phyloP scores from a whole-genome alignment of 1,140 invertebrate genomes.

The Drosophila insularis region DNA sequence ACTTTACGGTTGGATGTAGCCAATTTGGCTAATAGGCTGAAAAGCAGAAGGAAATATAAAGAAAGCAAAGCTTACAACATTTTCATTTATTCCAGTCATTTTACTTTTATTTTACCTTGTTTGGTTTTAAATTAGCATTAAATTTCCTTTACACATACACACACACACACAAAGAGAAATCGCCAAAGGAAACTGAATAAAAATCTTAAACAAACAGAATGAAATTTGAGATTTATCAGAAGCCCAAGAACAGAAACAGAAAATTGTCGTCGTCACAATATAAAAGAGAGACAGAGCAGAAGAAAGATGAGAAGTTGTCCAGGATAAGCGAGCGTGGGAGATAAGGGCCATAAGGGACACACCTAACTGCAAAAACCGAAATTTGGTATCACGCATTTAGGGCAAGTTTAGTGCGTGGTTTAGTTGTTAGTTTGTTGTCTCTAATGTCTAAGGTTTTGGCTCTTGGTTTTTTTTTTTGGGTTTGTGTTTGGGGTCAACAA shows the following conservation, averaged over 20 bases:
- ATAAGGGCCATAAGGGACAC: not conserved
- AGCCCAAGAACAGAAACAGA: slow-evolving; percentile 3
- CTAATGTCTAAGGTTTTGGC: slow-evolving; percentile 4
- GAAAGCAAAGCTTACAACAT: not conserved
- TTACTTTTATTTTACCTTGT: slow-evolving; percentile 32
- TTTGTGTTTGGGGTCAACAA: slow-evolving; percentile 7
- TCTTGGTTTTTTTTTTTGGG: not conserved
- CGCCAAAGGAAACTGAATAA: slow-evolving; percentile 25
- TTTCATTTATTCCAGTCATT: slow-evolving; percentile 1
- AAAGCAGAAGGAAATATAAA: slow-evolving; percentile 2
- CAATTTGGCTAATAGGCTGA: slow-evolving; percentile 68
- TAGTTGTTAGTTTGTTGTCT: slow-evolving; percentile 1
- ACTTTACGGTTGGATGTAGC: slow-evolving; percentile 60
- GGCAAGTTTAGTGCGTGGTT: not conserved
- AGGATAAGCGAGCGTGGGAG: too few species aligned
- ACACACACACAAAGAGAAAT: not conserved
- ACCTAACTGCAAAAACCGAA: slow-evolving; percentile 5
- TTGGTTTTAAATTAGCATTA: slow-evolving; percentile 74
- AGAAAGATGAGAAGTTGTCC: not conserved
- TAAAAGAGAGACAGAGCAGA: not conserved
- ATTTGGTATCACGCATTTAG: not conserved
- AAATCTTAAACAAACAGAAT: slow-evolving; percentile 25
- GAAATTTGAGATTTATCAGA: slow-evolving; percentile 73
- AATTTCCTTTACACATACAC: slow-evolving; percentile 40
- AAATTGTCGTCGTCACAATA: slow-evolving; percentile 26